Evolutionary conservation across 2,888 invertebrate genomes (phyloP), one percentile per base, ranked within the genome.

Genomic region (Lepas anatifera): DNA sequence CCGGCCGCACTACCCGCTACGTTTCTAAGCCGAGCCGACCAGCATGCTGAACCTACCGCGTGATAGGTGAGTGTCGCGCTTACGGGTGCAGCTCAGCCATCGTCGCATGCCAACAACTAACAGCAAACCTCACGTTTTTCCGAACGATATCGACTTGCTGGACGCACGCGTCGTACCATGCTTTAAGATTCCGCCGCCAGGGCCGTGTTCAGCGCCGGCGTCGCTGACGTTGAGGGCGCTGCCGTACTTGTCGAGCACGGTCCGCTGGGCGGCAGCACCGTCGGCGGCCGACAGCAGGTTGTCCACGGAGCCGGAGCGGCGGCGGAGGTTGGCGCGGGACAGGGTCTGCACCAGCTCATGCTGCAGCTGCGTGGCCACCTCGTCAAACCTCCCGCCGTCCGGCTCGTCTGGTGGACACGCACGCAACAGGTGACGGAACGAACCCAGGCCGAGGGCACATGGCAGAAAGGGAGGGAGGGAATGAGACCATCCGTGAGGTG

Each of bases 261-360:
- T 52, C 16, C 52, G 52, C 52, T 27, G 52, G 52, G 29, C 16
- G 52, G 52, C 52, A 32, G 29, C 52, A 32, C 32, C 32, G 52
- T 52, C 52, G 52, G 29, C 29, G n/a, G n/a, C n/a, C n/a, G n/a
- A n/a, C 29, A 52, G 29, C 29, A 52, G 52, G 52, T 52, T 52
- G 52, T 52, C 52, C 52, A 52, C 32, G 0, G 67, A 29, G 52
- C 73, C 73, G 39, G 72, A 70, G 35, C 73, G 72, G 37, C 73
- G 73, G 37, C 73, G 85, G 76, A 90, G 83, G 82, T 90, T 89
- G 70, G 90, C 89, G 78, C 89, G 85, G 76, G 88, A 88, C 72
- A 90, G 80, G 10, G 90, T 90, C 71, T 88, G 85, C 70, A 85
- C 87, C 74, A 90, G 81, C 81, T 90, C 90, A 71, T 86, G 86